Evolutionary conservation across 1,140 invertebrate species (phyloP), one percentile per base, ranked within the genome.

Genomic region (Lepeophtheirus salmonis): DNA sequence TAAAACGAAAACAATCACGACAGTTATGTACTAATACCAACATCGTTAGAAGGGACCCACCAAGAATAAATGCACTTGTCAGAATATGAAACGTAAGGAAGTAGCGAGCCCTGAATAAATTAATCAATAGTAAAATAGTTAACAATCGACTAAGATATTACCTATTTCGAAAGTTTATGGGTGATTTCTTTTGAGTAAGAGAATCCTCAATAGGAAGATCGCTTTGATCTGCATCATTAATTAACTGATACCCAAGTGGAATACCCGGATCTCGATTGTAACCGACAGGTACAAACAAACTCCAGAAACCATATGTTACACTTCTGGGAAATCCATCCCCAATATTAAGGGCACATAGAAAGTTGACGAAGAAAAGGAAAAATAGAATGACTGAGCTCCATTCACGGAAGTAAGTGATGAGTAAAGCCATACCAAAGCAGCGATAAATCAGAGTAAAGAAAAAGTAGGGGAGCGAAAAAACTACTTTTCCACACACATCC

Each of bases 291-390:
- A 57, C 55, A 24, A 57, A 41, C 3, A 57, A 23, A 16, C 20
- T 23, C 55, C 55, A 57, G 2, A 57, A 26, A 17, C 20, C 55
- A 57, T 57, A 57, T 3, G 26, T 18, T 14, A 24, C 21, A 18
- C 55, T 26, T 17, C 55, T 24, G 2, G 21, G 17, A 30, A 57
- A 57, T 10, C 26, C 55, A 20, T 57, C 55, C 25, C 55, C 26
- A 2, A 57, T 57, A n/a, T 17, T 30, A n/a, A 57, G 4, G 17
- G 22, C 55, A 26, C 20, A n/a, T 14, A 57, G 26, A 17, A 57
- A 25, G n/a, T 57, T 57, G 16, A 57, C 17, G 55, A 57, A 57
- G 26, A 57, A 57, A 4, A 57, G 25, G 30, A 21, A 14, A 24
- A 54, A 54, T 2, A 30, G 20, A 2, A 57, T 30, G 2, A 41